Base-by-base conservation (phyloP, 2,888 invertebrate genomes). In the Flabesymbios commensalis region DNA sequence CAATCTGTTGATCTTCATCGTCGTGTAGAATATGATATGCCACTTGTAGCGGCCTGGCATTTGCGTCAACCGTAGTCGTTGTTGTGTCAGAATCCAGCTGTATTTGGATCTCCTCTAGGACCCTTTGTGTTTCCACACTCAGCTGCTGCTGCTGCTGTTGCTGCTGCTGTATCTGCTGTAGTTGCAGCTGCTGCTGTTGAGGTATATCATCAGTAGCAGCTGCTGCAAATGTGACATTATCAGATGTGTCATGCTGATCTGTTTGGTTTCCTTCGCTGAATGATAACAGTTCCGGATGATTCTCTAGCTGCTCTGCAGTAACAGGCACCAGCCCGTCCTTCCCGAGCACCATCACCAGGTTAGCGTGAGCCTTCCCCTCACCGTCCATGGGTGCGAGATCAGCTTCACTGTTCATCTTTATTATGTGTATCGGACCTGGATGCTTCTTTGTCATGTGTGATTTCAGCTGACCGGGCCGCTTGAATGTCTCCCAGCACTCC, bases 401-500 rank as follows among this genome's bases (percentile, higher is more conserved):
- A n/a, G n/a, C n/a, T n/a, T n/a, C n/a, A n/a, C n/a, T n/a, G n/a
- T n/a, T n/a, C n/a, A n/a, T n/a, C n/a, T n/a, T n/a, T n/a, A n/a
- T n/a, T 22, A 19, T 14, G n/a, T 10, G 45, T 24, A 17, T 14
- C 45, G 24, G 10, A 14, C 24, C 10, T 7, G n/a, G 24, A 22
- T 61, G 65, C 28, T 60, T 59, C 45, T 61, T 59, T 47, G 60
- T 67, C 19, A 76, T 63, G 56, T 79, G 79, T 19, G 73, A 70
- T 41, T 74, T 70, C 10, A 79, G 68, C 62, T 77, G 78, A 14
- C 75, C 75, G 1, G 73, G 65, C 19, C 57, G 70, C 59, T 75
- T 76, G 57, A 79, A 80, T 3, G 68, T 70, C 28, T 78, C 78
- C 4, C 69, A 70, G 66, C 80, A 80, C 14, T 75, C 51, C 26